Conservation (phyloP, 2,113 vertebrate genomes). For the Vombatus ursinus region DNA sequence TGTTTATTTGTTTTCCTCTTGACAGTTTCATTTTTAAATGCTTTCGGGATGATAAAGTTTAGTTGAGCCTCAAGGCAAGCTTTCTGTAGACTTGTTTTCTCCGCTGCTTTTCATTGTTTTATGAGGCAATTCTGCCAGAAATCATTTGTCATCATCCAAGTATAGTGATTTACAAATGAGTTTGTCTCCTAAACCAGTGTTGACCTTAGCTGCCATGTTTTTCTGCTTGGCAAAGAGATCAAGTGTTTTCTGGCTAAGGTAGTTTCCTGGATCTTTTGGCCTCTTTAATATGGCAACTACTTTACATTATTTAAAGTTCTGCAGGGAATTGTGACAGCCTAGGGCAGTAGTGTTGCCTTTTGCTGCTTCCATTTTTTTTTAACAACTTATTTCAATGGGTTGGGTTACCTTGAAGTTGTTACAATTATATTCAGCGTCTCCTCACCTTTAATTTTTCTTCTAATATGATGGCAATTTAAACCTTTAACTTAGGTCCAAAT, state of each 20-base stretch:
- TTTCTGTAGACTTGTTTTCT: neutral
- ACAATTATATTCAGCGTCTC: neutral
- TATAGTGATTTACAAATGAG: neutral
- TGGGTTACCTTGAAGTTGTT: neutral
- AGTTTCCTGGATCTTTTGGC: neutral
- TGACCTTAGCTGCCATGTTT: neutral
- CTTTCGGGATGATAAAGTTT: neutral
- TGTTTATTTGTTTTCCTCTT: neutral
- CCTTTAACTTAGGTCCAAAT: neutral
- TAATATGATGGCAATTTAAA: neutral
- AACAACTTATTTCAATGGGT: neutral
- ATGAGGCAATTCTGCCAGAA: neutral
- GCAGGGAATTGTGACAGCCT: neutral
- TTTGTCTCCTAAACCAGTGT: neutral
- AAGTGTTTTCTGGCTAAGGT: neutral
- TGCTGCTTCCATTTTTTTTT: neutral
- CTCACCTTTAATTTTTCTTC: neutral
- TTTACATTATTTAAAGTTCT: neutral
- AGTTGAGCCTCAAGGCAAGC: neutral
- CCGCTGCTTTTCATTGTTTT: neutral
- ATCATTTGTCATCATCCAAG: neutral
- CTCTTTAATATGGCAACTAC: neutral
- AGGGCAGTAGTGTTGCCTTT: neutral
- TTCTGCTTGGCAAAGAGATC: neutral
- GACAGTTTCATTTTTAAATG: neutral